Percentiles rank a stretch among this genome's conserved stretches.
Evolutionary conservation across 2,888 invertebrate genomes (phyloP).

Genomic region (Anoplius nigerrimus): DNA sequence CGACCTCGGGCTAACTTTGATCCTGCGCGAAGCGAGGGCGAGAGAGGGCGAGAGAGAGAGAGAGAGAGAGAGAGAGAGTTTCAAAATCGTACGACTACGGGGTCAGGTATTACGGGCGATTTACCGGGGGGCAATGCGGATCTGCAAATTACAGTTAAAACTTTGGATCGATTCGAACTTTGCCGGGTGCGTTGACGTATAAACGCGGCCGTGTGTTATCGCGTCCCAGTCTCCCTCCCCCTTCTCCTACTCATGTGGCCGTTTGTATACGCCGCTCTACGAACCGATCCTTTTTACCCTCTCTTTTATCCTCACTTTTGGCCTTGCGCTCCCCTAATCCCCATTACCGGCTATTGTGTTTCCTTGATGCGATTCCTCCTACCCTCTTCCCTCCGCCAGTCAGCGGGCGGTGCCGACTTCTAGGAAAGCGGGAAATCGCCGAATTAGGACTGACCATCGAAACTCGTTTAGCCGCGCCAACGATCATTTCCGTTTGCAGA

Average conservation of each 20-base stretch:
- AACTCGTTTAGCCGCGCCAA: no score
- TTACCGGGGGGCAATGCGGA: slow-evolving; percentile 27
- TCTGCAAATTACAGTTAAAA: slow-evolving; percentile 42
- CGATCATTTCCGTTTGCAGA: no score
- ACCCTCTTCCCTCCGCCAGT: no score
- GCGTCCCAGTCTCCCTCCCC: no score
- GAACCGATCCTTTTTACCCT: background rate
- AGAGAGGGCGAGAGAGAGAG: no score
- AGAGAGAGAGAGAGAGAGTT: slow-evolving; percentile 29
- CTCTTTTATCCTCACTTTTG: background rate
- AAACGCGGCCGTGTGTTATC: background rate
- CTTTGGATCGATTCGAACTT: slow-evolving; percentile 18
- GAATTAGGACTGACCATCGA: no score
- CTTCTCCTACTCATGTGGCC: no score
- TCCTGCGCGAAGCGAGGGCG: slow-evolving; percentile 25
- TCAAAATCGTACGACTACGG: slow-evolving; percentile 41
- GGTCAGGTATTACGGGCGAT: slow-evolving; percentile 36
- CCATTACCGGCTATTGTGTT: background rate
- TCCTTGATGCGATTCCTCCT: background rate
- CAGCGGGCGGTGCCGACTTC: no score
- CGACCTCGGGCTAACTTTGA: slow-evolving; percentile 49
- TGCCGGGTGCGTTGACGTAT: slow-evolving; percentile 2
- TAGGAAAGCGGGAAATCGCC: no score
- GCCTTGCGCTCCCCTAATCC: background rate
- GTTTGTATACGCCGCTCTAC: background rate